These are phyloP conservation scores for Drosophila busckii DNA, from an alignment of 1,140 invertebrate genomes.

Conservation along the genomic window DNA sequence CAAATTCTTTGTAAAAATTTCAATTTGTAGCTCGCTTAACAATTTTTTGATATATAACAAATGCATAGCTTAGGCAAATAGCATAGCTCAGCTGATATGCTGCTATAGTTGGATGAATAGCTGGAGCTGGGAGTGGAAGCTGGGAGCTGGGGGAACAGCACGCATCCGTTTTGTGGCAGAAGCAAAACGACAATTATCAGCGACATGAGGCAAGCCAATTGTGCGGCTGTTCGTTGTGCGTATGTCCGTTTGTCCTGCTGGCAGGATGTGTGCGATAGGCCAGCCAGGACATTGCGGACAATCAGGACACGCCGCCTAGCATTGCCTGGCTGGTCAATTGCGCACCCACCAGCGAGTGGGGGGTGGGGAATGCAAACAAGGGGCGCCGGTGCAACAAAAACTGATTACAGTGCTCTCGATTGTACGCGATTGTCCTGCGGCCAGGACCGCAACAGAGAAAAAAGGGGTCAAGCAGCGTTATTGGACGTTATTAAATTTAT, in stretches of 20 bases:
- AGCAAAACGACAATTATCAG: constrained; percentile 67
- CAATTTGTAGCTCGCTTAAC: no score
- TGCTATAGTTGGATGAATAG: background rate
- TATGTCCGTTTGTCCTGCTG: constrained; percentile 18
- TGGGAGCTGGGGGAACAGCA: constrained; percentile 23
- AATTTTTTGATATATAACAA: no score
- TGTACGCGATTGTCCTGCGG: constrained; percentile 7
- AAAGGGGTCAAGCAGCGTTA: background rate
- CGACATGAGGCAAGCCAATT: constrained; percentile 73
- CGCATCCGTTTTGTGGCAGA: constrained; percentile 65
- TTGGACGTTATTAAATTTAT: constrained; percentile 65
- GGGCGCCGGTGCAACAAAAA: constrained; percentile 32
- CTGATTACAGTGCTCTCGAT: constrained; percentile 52
- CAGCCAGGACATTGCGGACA: constrained; percentile 13
- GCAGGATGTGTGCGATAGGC: constrained; percentile 40
- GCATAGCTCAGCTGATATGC: constrained; percentile 4
- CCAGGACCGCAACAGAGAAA: background rate
- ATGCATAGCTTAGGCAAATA: background rate
- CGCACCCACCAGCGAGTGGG: background rate
- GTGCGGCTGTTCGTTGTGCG: constrained; percentile 33
- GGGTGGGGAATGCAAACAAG: no score
- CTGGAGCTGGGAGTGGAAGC: no score
- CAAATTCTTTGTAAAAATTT: no score
- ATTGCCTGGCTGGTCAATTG: background rate
- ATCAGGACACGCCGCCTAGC: background rate